These are phyloP conservation scores for Lamproptera curius DNA, from an alignment of 2,888 invertebrate genomes.

Conservation along the genomic window DNA sequence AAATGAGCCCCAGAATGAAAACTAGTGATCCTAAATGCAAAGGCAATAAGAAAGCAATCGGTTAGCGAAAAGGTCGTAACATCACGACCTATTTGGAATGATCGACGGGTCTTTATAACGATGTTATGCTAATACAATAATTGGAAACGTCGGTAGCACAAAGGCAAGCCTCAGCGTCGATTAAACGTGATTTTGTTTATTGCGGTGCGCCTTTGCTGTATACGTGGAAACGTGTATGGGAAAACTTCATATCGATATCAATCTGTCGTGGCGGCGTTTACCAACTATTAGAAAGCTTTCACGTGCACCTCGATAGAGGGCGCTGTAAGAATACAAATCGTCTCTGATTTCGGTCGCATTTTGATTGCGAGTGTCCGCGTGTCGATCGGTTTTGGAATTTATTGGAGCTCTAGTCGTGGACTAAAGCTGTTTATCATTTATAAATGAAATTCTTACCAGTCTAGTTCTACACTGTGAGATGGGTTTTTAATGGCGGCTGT, in stretches of 20 bases:
- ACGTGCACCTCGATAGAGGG: slow-evolving; percentile 16
- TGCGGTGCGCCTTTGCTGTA: slow-evolving; percentile 12
- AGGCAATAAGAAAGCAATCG: no score
- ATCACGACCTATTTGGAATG: slow-evolving; percentile 26
- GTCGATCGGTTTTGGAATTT: not conserved
- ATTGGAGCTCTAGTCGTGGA: not conserved
- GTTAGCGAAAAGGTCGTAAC: not conserved
- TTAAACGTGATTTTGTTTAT: slow-evolving; percentile 24
- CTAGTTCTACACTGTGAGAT: no score
- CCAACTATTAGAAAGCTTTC: slow-evolving; percentile 20
- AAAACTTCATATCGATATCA: slow-evolving; percentile 21
- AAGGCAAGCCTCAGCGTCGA: slow-evolving; percentile 24
- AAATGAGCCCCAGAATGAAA: slow-evolving; percentile 1
- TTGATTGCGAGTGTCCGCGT: slow-evolving; percentile 9
- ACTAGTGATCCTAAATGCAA: no score
- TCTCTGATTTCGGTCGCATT: slow-evolving; percentile 12
- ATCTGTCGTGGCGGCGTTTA: slow-evolving; percentile 15
- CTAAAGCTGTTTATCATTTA: no score
- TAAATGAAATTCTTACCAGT: no score
- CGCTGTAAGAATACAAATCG: slow-evolving; percentile 13
- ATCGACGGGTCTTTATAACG: slow-evolving; percentile 21
- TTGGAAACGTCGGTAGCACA: slow-evolving; percentile 32
- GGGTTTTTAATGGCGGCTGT: no score
- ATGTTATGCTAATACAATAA: slow-evolving; percentile 35
- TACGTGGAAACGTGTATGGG: slow-evolving; percentile 22